Evolutionary conservation across 2,113 vertebrate species (phyloP).

Genomic region (Xyliphius kryptos): DNA sequence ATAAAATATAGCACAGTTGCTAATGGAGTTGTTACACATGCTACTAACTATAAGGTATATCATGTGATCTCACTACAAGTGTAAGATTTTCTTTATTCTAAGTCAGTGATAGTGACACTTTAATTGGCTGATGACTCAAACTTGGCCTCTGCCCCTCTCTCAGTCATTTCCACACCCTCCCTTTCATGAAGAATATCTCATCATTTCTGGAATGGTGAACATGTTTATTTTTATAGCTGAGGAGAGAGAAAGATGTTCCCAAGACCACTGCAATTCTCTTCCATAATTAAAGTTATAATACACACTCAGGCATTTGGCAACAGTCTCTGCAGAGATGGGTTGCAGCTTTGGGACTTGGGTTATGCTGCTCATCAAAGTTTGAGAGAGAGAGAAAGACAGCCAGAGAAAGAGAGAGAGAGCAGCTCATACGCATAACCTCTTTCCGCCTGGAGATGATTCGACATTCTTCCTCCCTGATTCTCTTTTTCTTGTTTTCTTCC

Average conservation of each 20-base stretch:
- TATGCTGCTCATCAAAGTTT: too few relatives aligned
- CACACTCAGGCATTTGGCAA: constrained; percentile 27
- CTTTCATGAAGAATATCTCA: constrained; percentile 2
- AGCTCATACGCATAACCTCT: constrained; percentile 19
- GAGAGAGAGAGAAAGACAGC: too few relatives aligned
- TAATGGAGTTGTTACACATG: too few relatives aligned
- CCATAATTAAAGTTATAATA: constrained; percentile 28
- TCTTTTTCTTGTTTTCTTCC: constrained; percentile 21
- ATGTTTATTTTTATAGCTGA: constrained; percentile 19
- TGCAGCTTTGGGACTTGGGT: constrained; percentile 25
- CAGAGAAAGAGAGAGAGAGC: too few relatives aligned
- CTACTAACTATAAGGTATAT: too few relatives aligned
- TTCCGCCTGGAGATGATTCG: constrained; percentile 33
- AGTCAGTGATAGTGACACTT: too few relatives aligned
- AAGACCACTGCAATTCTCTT: constrained; percentile 19
- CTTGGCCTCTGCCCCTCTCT: constrained; percentile 18
- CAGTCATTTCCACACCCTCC: not conserved
- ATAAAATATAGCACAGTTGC: too few relatives aligned
- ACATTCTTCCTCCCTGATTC: constrained; percentile 38
- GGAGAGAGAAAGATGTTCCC: constrained; percentile 2
- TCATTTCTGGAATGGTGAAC: constrained; percentile 7
- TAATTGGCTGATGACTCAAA: too few relatives aligned
- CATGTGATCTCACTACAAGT: too few relatives aligned
- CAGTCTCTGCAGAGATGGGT: constrained; percentile 18
- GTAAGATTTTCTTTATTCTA: too few relatives aligned